Conservation (phyloP, 2,888 invertebrate species). For the Nemurella pictetii region DNA sequence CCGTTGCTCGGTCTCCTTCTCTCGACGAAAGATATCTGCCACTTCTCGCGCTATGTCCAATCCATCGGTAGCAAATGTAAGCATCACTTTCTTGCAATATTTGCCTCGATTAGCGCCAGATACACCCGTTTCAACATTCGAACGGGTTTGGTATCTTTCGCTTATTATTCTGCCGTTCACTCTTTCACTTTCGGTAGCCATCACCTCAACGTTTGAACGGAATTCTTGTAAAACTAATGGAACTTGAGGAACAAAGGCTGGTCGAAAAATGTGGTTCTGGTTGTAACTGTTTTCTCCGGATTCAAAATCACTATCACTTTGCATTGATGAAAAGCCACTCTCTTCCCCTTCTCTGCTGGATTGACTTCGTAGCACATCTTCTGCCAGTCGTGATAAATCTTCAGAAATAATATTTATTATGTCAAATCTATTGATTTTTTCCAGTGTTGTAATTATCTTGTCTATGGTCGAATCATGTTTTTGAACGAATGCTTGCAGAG, state of each 20-base stretch:
- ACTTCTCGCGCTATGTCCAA: conserved; percentile 27
- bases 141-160: background rate
- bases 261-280: background rate
- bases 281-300: background rate
- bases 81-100: conserved; percentile 33
- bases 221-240: background rate
- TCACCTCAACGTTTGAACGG: background rate
- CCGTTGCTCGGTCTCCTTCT: conserved; percentile 5
- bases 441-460: conserved; percentile 22
- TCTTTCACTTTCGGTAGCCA: background rate
- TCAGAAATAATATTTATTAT: conserved; percentile 5
- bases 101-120: background rate
- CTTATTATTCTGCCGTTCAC: background rate
- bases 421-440: conserved; percentile 32
- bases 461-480: conserved; percentile 25
- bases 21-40: conserved; percentile 25
- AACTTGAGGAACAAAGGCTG: background rate
- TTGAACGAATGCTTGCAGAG: conserved; percentile 26
- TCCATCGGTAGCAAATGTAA: conserved; percentile 38
- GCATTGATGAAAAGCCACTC: background rate
- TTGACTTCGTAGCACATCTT: conserved; percentile 1
- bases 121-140: background rate
- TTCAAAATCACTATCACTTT: background rate
- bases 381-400: background rate
- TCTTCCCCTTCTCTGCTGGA: background rate